These are phyloP conservation scores for Tiaroga cobitis DNA, from an alignment of 2,797 vertebrate genomes.

Conservation along the genomic window DNA sequence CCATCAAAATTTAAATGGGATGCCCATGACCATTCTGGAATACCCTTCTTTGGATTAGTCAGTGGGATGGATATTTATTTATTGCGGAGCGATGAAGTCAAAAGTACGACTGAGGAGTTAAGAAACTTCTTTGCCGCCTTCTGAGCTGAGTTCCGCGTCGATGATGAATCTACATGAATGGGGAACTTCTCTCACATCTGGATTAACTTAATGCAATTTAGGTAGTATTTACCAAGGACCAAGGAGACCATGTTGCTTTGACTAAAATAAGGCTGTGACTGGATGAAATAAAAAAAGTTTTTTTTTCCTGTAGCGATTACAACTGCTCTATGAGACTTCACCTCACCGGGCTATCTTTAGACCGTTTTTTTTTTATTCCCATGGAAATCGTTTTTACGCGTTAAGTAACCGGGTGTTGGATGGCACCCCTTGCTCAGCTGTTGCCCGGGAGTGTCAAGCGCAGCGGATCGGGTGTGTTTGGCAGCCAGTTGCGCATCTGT, in stretches of 20 bases:
- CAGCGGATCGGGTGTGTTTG: slow-evolving; percentile 61
- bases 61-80: slow-evolving; percentile 54
- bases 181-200: slow-evolving; percentile 35
- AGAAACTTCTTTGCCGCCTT: neutral
- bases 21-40: slow-evolving; percentile 71
- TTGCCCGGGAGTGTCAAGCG: slow-evolving; percentile 59
- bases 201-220: slow-evolving; percentile 38
- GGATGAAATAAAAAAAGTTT: neutral
- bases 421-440: slow-evolving; percentile 67
- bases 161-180: slow-evolving; percentile 29
- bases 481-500: slow-evolving; percentile 65
- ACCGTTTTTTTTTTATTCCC: slow-evolving; percentile 32
- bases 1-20: slow-evolving; percentile 71
- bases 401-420: slow-evolving; percentile 41
- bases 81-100: neutral
- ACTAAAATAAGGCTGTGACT: neutral
- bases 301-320: neutral
- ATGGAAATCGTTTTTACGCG: slow-evolving; percentile 57
- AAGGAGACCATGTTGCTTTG: neutral
- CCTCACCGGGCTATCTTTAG: slow-evolving; percentile 29
- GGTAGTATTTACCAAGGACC: neutral
- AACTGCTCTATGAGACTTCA: neutral
- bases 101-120: neutral
- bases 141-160: neutral
- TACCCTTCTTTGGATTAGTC: slow-evolving; percentile 62